Percentiles rank a stretch among this genome's conserved stretches.
Conservation (phyloP, 2,797 vertebrate species). For the Poliocrania exsul region DNA sequence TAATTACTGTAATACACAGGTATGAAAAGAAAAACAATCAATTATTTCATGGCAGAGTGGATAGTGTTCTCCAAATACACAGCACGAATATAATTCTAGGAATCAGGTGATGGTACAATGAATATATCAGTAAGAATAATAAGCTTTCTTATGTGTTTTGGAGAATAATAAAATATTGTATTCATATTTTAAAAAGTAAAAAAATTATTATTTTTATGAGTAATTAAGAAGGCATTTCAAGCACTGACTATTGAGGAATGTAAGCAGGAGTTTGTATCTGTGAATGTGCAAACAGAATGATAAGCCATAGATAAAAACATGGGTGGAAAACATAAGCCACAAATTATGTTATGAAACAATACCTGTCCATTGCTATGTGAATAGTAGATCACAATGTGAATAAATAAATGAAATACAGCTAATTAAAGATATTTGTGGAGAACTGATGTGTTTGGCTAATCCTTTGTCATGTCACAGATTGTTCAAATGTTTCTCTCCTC, state of each 20-base stretch:
- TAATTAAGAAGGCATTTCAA: not conserved
- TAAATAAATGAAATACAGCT: conserved; percentile 18
- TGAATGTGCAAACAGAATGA: not conserved
- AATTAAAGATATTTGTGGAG: not conserved
- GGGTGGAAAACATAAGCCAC: not conserved
- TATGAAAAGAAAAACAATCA: not conserved
- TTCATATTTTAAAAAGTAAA: not conserved
- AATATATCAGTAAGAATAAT: not conserved
- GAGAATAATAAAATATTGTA: not conserved
- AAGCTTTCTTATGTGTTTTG: not conserved
- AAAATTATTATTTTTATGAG: not conserved
- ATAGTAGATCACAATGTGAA: not conserved
- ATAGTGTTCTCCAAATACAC: not conserved
- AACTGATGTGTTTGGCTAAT: conserved; percentile 5
- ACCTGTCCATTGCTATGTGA: not conserved
- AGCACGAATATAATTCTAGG: not conserved
- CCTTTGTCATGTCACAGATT: conserved; percentile 7
- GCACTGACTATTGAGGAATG: not conserved
- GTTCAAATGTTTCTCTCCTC: conserved; percentile 9
- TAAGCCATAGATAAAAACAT: not conserved
- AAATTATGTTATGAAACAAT: not conserved
- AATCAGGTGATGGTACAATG: not conserved
- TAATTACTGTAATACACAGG: not conserved
- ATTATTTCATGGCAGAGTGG: not conserved
- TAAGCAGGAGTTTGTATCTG: not conserved